Percentiles rank a stretch among this genome's conserved stretches.
phyloP scores from a whole-genome alignment of 2,113 vertebrate species.

The Eonycteris spelaea region DNA sequence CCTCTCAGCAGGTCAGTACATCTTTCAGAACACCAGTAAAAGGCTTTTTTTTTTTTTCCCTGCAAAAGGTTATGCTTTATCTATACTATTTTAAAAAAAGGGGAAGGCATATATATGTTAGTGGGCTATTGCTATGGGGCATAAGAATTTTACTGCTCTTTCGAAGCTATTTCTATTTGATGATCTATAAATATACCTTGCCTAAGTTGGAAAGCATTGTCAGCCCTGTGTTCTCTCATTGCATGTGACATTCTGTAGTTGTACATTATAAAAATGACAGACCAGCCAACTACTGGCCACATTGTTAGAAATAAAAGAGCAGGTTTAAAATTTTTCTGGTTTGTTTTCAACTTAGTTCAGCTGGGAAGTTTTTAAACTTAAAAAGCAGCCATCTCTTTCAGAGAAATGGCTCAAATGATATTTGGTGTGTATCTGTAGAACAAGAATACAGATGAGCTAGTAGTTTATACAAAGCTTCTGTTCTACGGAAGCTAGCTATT shows the following conservation, averaged over 20 bases:
- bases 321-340: not conserved
- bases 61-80: not conserved
- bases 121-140: not conserved
- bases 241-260: constrained; percentile 31
- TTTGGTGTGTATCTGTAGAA: not conserved
- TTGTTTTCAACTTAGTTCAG: not conserved
- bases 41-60: not conserved
- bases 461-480: not conserved
- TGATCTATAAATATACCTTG: constrained; percentile 61
- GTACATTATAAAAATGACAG: constrained; percentile 7
- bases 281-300: not conserved
- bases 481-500: constrained; percentile 30
- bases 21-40: not conserved
- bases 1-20: not conserved
- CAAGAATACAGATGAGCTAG: not conserved
- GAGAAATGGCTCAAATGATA: not conserved
- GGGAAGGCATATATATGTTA: not conserved
- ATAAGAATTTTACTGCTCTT: not conserved
- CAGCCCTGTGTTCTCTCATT: constrained; percentile 19
- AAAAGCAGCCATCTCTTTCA: constrained; percentile 41
- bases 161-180: constrained; percentile 28
- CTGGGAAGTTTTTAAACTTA: constrained; percentile 43
- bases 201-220: constrained; percentile 62
- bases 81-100: constrained; percentile 3
- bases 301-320: constrained; percentile 37